Conservation (phyloP, 1,140 invertebrate species). For the Drosophila asahinai region DNA sequence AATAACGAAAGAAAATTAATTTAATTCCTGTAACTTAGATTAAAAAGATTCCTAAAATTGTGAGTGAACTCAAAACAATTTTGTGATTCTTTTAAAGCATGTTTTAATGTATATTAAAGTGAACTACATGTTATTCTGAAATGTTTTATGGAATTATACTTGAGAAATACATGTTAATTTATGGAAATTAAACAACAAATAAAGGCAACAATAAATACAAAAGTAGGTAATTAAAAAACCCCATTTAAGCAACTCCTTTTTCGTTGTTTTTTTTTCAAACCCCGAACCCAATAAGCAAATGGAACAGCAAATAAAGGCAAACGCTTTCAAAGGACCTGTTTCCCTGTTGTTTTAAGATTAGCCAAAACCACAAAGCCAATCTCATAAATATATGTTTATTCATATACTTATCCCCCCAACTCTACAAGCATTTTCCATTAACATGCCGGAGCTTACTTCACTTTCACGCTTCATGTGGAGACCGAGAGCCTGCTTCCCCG, state of each 20-base stretch:
- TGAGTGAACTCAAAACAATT: too few species aligned
- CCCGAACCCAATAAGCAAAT: slow-evolving; percentile 9
- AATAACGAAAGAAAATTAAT: not conserved
- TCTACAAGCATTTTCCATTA: slow-evolving; percentile 49
- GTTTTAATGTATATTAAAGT: too few species aligned
- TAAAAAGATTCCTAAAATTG: too few species aligned
- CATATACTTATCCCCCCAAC: slow-evolving; percentile 11
- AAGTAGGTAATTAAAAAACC: not conserved
- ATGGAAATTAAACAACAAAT: not conserved
- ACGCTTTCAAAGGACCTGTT: slow-evolving; percentile 9
- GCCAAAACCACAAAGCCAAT: slow-evolving; percentile 26
- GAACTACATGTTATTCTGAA: too few species aligned
- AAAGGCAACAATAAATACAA: not conserved
- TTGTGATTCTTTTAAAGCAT: too few species aligned
- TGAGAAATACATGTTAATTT: not conserved
- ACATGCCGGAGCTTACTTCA: slow-evolving; percentile 28
- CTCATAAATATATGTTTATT: slow-evolving; percentile 26
- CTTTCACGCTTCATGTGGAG: slow-evolving; percentile 57
- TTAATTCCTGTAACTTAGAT: too few species aligned
- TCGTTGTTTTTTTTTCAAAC: not conserved
- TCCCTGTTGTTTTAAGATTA: slow-evolving; percentile 7
- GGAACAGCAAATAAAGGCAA: slow-evolving; percentile 10
- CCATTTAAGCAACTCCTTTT: not conserved
- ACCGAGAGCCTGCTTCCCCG: not conserved
- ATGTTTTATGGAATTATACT: too few species aligned